phyloP scores from a whole-genome alignment of 2,888 invertebrate species.

The Scaptomyza flava region DNA sequence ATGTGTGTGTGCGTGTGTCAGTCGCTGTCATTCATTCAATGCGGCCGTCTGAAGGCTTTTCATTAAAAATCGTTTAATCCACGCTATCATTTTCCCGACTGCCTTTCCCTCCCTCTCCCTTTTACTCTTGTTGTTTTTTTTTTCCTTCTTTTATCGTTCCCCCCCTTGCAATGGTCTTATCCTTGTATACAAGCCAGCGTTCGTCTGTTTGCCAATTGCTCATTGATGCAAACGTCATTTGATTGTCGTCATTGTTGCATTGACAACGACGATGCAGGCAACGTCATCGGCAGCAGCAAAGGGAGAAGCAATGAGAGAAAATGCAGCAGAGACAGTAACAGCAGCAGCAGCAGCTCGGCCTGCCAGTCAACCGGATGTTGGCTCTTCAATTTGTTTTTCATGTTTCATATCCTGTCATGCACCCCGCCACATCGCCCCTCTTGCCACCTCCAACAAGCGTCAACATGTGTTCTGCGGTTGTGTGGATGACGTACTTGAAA shows the following conservation, averaged over 20 bases:
- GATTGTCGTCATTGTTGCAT: conserved; percentile 82
- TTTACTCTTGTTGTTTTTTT: conserved; percentile 31
- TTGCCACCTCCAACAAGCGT: conserved; percentile 3
- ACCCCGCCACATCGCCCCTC: neutral
- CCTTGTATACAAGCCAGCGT: conserved; percentile 4
- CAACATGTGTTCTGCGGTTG: conserved; percentile 71
- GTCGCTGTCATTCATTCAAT: conserved; percentile 65
- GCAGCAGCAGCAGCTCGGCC: conserved; percentile 18
- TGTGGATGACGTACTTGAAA: conserved; percentile 62
- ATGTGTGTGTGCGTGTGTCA: conserved; percentile 45
- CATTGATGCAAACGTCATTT: conserved; percentile 83
- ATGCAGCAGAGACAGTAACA: conserved; percentile 25
- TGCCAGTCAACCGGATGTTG: conserved; percentile 66
- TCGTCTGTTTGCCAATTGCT: conserved; percentile 74
- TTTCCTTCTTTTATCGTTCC: conserved; percentile 8
- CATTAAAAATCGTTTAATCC: conserved; percentile 82
- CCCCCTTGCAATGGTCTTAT: conserved; percentile 15
- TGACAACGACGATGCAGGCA: conserved; percentile 62
- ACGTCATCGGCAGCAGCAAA: conserved; percentile 36
- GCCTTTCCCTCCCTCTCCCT: conserved; percentile 36
- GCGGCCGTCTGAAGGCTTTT: conserved; percentile 77
- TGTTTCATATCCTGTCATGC: conserved; percentile 72
- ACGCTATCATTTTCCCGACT: conserved; percentile 69
- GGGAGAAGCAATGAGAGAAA: conserved; percentile 17
- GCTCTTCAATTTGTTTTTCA: conserved; percentile 79